These are phyloP conservation scores for Polymixis lichenea DNA, from an alignment of 2,888 invertebrate genomes.

Conservation along the genomic window DNA sequence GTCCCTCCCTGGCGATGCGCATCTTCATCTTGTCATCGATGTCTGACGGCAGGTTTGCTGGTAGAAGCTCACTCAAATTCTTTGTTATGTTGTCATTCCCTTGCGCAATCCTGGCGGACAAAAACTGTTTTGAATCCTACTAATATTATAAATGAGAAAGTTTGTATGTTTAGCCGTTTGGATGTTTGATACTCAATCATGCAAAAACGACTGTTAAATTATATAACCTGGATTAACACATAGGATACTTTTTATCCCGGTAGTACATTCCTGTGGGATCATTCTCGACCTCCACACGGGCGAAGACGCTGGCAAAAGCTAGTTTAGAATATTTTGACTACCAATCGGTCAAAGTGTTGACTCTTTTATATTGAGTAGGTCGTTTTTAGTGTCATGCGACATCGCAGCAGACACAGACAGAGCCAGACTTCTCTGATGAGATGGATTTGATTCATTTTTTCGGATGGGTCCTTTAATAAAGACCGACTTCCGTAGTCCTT, in stretches of 20 bases:
- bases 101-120: conserved; percentile 47
- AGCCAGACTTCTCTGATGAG: not conserved
- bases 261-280: too few relatives aligned
- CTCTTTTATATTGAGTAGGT: not conserved
- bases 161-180: too few relatives aligned
- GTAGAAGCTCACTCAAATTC: conserved; percentile 79
- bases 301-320: too few relatives aligned
- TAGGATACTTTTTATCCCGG: too few relatives aligned
- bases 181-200: too few relatives aligned
- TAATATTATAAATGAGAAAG: too few relatives aligned
- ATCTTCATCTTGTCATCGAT: conserved; percentile 81
- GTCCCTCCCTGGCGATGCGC: conserved; percentile 89
- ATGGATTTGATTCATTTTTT: not conserved
- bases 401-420: not conserved
- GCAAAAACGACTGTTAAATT: too few relatives aligned
- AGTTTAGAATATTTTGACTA: not conserved
- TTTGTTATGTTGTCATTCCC: conserved; percentile 84
- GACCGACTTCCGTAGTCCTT: not conserved
- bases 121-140: too few relatives aligned
- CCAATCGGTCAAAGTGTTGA: too few relatives aligned
- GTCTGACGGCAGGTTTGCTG: conserved; percentile 78
- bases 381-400: not conserved
- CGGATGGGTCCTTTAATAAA: not conserved
- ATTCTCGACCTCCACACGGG: too few relatives aligned
- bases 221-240: too few relatives aligned